Base-by-base conservation (phyloP, 2,888 invertebrate species). In the Leucophora obtusa region DNA sequence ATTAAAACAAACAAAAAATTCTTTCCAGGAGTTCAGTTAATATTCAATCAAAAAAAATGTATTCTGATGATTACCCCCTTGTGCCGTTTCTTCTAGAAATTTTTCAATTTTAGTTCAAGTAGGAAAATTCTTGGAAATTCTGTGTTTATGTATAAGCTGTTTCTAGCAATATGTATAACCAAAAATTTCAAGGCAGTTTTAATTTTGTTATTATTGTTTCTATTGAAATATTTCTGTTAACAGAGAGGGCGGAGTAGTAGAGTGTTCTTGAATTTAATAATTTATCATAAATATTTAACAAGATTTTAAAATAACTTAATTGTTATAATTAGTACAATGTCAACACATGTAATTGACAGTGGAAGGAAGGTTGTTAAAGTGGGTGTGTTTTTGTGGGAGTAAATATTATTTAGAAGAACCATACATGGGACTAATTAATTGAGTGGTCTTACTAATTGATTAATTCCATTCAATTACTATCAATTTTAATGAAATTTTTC, bases 261-360 rank as follows among this genome's bases (percentile, higher is more conserved):
- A 38, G 1, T 9, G 38, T 1, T 9, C 51, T 54, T 14, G 8
- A 43, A 53, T 60, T 54, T n/a, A 18, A 59, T 24, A 60, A 54
- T 68, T 66, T 56, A 51, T 24, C 38, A 68, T 66, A 74, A 74
- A 74, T 74, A 74, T 68, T 68, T 66, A 63, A 72, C 38, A 54
- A 62, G 47, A 51, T 72, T 68, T 28, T 72, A 51, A 72, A 78
- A 72, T 51, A 58, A 68, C 56, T 24, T 72, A 72, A 72, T 78
- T 72, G 72, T 43, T 72, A 17, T 78, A 72, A 72, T 78, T 68
- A 58, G 62, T 50, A 51, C 68, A 72, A 68, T 78, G 78, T 78
- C 72, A 72, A 51, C 72, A 63, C 56, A 63, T 72, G 68, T 58
- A 78, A 72, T 17, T 78, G 72, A 63, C 78, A 72, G 50, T 51